Conservation (phyloP, 2,797 vertebrate genomes). For the Thamnophis elegans region DNA sequence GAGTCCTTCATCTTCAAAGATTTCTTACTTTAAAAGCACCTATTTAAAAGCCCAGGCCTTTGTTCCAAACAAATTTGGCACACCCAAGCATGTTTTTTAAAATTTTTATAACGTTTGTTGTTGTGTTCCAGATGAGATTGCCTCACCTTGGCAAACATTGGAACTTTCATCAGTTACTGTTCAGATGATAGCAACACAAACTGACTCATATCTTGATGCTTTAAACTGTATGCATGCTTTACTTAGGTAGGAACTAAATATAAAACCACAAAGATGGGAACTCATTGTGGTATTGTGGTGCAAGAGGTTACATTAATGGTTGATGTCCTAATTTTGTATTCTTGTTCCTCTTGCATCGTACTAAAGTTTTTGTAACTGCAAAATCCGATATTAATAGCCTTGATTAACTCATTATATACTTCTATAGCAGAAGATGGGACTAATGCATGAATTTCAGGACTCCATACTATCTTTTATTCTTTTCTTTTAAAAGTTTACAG, state of each 20-base stretch:
- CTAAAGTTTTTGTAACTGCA: neutral
- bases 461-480: neutral
- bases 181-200: neutral
- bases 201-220: neutral
- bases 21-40: constrained; percentile 24
- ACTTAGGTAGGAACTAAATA: neutral
- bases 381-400: neutral
- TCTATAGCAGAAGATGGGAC: neutral
- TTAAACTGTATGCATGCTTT: neutral
- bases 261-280: neutral
- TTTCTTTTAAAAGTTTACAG: neutral
- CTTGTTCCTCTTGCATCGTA: neutral
- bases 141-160: neutral
- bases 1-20: constrained; percentile 32
- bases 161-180: constrained; percentile 24
- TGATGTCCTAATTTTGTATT: neutral
- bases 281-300: neutral
- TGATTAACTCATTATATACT: neutral
- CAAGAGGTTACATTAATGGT: neutral
- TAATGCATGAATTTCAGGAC: neutral
- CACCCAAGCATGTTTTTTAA: constrained; percentile 13
- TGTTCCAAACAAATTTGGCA: constrained; percentile 27
- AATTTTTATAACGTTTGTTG: neutral
- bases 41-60: constrained; percentile 31
- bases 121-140: neutral